Percentiles rank a stretch among this genome's conserved stretches.
phyloP scores from a whole-genome alignment of 2,797 vertebrate species.

The Hylomyscus alleni region DNA sequence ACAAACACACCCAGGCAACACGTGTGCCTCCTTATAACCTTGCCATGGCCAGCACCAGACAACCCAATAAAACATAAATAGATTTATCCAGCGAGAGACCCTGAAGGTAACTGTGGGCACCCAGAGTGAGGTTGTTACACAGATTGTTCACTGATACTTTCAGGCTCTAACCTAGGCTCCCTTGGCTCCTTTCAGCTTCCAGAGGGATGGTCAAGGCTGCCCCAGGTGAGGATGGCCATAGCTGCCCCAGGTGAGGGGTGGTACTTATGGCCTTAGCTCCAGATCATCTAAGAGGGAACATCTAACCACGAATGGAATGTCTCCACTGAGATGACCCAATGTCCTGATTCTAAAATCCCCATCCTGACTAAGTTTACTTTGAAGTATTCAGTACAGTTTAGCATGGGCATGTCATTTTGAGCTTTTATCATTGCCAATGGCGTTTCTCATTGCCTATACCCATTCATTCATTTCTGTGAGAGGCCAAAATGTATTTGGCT shows the following conservation, averaged over 20 bases:
- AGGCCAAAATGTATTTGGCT: not conserved
- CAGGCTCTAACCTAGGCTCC: not conserved
- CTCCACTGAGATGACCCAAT: not conserved
- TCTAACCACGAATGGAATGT: not conserved
- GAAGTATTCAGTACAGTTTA: not conserved
- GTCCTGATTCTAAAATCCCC: not conserved
- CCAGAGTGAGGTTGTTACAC: not conserved
- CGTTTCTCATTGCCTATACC: not conserved
- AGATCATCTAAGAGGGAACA: not conserved
- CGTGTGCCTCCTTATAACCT: not conserved
- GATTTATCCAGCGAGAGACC: not conserved
- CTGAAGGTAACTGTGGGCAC: not conserved
- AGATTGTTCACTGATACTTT: not conserved
- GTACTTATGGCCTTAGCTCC: not conserved
- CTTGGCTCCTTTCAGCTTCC: not conserved
- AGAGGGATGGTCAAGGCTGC: not conserved
- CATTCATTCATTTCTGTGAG: not conserved
- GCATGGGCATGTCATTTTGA: too few species aligned
- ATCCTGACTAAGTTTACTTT: not conserved
- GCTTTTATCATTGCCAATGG: not conserved
- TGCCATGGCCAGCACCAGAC: not conserved
- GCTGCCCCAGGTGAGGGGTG: not conserved
- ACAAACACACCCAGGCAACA: not conserved
- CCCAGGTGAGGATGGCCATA: not conserved
- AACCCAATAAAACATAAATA: not conserved